These are phyloP conservation scores for Graphium colonna DNA, from an alignment of 2,888 invertebrate genomes.

Conservation along the genomic window DNA sequence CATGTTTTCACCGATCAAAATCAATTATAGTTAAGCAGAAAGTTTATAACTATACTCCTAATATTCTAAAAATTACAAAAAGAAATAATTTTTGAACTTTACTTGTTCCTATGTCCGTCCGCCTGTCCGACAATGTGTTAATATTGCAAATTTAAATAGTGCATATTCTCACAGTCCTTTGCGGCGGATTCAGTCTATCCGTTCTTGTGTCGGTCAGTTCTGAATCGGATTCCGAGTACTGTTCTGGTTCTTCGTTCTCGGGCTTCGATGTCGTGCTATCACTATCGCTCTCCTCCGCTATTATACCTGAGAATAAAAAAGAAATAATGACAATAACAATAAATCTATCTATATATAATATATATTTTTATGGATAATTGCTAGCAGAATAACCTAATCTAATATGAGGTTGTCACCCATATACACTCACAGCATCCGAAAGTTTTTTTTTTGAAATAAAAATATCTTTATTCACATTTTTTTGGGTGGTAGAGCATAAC, in stretches of 20 bases:
- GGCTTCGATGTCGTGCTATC: constrained; percentile 45
- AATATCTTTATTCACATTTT: too few relatives aligned
- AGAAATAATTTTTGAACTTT: background rate
- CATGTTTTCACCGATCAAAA: too few relatives aligned
- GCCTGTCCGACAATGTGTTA: background rate
- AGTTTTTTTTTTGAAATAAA: too few relatives aligned
- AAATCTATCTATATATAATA: too few relatives aligned
- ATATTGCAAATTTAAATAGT: background rate
- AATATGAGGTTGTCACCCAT: too few relatives aligned
- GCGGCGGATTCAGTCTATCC: constrained; percentile 24
- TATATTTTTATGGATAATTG: too few relatives aligned
- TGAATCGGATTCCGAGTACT: constrained; percentile 57
- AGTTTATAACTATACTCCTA: too few relatives aligned
- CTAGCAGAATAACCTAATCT: too few relatives aligned
- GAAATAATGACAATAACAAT: too few relatives aligned
- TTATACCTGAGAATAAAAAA: constrained; percentile 41
- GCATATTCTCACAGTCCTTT: constrained; percentile 26
- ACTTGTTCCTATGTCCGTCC: background rate
- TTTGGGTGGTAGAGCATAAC: too few relatives aligned
- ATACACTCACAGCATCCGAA: too few relatives aligned
- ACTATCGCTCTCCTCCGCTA: constrained; percentile 53
- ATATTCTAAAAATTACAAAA: background rate
- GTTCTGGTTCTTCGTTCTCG: constrained; percentile 29
- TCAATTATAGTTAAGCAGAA: too few relatives aligned
- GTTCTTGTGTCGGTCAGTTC: constrained; percentile 32